Base-by-base conservation (phyloP, 2,113 vertebrate genomes). In the Lycaon pictus region DNA sequence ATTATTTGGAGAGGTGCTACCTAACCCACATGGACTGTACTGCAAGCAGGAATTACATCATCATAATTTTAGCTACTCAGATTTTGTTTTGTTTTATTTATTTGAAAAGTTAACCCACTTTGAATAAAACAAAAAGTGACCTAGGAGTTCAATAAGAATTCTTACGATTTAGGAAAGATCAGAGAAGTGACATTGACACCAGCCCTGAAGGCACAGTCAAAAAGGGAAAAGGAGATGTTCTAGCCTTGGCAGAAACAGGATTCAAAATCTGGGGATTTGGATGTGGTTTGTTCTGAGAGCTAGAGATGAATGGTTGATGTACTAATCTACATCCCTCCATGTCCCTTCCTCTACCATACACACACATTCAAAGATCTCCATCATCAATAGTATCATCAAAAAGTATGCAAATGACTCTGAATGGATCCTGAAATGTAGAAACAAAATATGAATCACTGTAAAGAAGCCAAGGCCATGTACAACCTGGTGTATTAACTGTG, bases 1-100 rank as follows among this genome's bases (percentile, higher is more conserved):
- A 22, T 37, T 17, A 0, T 35, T 35, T 71, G n/a, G n/a, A 35
- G 72, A 90, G 3, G 3, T 4, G 2, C 48, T 62, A 74, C 37
- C 51, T 8, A 71, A 43, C 20, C 80, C 65, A 19, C 0, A 2
- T 65, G 56, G 63, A 76, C 87, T 37, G 62, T 32, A 62, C 85
- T 8, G 22, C 11, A 27, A 74, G 29, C 53, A 79, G 63, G 69
- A 84, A 51, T 56, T 27, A 37, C 13, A 63, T 11, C 6, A 0
- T 15, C 43, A 51, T n/a, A 2, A 1, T 53, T 53, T 69, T 48
- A 67, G 32, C 3, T 69, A 53, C 22, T 48, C 20, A 87, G n/a
- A 88, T 88, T 90, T 71, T 89, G 29, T 88, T 90, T 71, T 89
- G 29, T 37, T 92, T 92, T 72, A 13, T 29, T 95, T 96, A 51